Evolutionary conservation across 1,140 invertebrate genomes (phyloP).

Genomic region (Metaphire vulgaris): DNA sequence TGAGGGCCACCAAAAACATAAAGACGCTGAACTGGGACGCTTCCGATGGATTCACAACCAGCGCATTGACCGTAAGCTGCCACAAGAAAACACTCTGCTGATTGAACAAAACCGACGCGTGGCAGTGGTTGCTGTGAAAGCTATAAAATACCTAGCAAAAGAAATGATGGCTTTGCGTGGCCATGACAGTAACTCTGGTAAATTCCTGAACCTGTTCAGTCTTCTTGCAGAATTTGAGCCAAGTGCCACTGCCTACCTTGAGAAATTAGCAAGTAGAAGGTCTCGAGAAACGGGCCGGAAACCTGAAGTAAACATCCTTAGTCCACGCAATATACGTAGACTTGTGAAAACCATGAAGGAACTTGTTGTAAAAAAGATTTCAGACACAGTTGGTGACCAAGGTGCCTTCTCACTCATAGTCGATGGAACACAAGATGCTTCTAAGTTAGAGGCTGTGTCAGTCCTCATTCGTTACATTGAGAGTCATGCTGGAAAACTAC

Average conservation of each 20-base stretch:
- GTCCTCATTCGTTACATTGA: neutral
- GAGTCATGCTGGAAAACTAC: neutral
- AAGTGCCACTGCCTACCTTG: neutral
- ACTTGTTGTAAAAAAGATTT: neutral
- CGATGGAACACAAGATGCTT: neutral
- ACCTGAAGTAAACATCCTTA: neutral
- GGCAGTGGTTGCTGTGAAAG: neutral
- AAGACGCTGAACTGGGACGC: neutral
- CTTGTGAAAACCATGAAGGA: constrained; percentile 5
- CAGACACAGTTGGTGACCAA: neutral
- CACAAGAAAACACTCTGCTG: neutral
- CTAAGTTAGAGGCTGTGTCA: neutral
- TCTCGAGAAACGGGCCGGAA: neutral
- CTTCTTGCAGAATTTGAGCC: neutral
- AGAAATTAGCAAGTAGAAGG: neutral
- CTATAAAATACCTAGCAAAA: neutral
- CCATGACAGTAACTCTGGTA: neutral
- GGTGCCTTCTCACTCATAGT: neutral
- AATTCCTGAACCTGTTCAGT: neutral
- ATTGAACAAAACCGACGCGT: neutral
- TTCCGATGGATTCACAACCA: neutral
- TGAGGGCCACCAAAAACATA: neutral
- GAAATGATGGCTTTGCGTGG: constrained; percentile 11
- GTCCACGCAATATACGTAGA: neutral
- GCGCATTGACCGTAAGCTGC: neutral